Evolutionary conservation across 2,888 invertebrate species (phyloP).

Genomic region (Drosophila pseudotakahashii): DNA sequence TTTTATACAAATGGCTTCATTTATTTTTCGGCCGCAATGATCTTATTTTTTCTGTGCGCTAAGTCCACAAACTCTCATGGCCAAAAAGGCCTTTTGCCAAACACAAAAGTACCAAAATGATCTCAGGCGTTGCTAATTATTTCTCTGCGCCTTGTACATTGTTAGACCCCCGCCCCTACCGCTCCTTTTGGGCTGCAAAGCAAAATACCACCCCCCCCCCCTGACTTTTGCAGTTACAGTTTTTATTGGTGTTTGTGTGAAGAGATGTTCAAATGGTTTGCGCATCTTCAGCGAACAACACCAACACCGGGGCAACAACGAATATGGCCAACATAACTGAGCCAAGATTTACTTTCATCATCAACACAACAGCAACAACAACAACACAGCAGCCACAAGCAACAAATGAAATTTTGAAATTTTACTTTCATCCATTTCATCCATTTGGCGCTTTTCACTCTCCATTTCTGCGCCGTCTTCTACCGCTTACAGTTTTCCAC

Average conservation of each 20-base stretch:
- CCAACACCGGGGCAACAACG: constrained; percentile 15
- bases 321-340: constrained; percentile 65
- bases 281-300: constrained; percentile 56
- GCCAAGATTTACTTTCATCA: constrained; percentile 81
- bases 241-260: constrained; percentile 38
- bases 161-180: constrained; percentile 10
- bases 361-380: constrained; percentile 38
- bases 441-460: constrained; percentile 47
- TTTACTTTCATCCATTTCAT: constrained; percentile 72
- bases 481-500: constrained; percentile 17
- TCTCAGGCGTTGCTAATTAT: constrained; percentile 80
- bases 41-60: constrained; percentile 5
- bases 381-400: constrained; percentile 29
- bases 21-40: no score
- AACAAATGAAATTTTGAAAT: constrained; percentile 60
- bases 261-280: constrained; percentile 38
- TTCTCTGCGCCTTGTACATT: constrained; percentile 55
- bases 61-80: constrained; percentile 47
- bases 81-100: constrained; percentile 59
- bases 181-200: constrained; percentile 11
- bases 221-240: constrained; percentile 40
- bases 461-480: constrained; percentile 37
- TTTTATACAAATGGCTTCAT: no score
- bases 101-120: constrained; percentile 68
- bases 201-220: constrained; percentile 14